Evolutionary conservation across 2,113 vertebrate species (phyloP), one percentile per base, ranked within the genome.

Genomic region (Mastomys coucha): DNA sequence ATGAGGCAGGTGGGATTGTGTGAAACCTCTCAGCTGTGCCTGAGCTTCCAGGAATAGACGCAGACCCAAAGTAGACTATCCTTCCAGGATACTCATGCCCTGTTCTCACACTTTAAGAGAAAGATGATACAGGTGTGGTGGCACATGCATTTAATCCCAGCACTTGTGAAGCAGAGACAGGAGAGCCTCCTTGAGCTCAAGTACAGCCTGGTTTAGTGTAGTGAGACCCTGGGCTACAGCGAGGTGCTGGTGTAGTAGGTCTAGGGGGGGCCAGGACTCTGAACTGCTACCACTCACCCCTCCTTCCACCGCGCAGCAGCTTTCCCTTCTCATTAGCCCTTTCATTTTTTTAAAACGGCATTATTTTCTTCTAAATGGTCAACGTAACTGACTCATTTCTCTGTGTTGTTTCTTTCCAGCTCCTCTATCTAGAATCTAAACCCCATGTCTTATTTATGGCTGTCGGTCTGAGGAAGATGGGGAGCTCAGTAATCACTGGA

Each of bases 301-400:
- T 36, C 22, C 36, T 33, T 4, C 42, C 39, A 20, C 5, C 11
- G 14, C 49, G 26, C 6, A 3, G 3, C 12, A 7, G 51, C 14
- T 16, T 14, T 28, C 60, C 26, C 11, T 14, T 28, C 20, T 56
- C 17, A 0, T 33, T 5, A 42, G 4, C 22, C 1, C 16, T 22
- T 84, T 17, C 33, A 17, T 58, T 2, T 5, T 7, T 76, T 53
- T 19, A 28, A 28, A 58, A 11, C 0, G 19, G 70, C 22, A 12
- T 65, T 14, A 78, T 49, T 39, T 65, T 70, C 49, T 60, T 80
- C 51, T 78, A 45, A 19, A 53, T 0, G 9, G 0, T n/a, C 49
- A 33, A 10, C 5, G 19, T 3, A 24, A 8, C 16, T 60, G 36
- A 42, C 13, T 81, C 31, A n/a, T 3, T n/a, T 85, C 13, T 19